Percentiles rank a stretch among this genome's conserved stretches.
These are phyloP conservation scores for Neodiprion pinetum DNA, from an alignment of 1,140 invertebrate species.

Conservation along the genomic window DNA sequence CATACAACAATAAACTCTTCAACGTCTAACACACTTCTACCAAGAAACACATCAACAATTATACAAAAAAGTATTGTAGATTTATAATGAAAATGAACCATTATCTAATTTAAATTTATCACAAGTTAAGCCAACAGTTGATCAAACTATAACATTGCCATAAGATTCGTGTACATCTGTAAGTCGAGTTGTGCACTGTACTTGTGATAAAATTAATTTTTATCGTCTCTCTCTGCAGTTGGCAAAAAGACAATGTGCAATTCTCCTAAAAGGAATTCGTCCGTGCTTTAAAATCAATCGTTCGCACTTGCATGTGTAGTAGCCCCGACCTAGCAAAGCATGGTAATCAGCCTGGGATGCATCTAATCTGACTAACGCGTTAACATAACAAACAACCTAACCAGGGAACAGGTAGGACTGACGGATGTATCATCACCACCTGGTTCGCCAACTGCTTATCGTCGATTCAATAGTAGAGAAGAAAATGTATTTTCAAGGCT, in stretches of 20 bases:
- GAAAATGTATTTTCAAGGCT: slow-evolving; percentile 85
- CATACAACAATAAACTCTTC: no score
- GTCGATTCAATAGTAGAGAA: slow-evolving; percentile 69
- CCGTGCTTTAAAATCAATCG: slow-evolving; percentile 3
- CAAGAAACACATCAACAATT: no score
- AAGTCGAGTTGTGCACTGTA: not conserved
- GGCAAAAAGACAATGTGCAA: slow-evolving; percentile 1
- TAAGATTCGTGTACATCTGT: not conserved
- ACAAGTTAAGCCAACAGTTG: not conserved
- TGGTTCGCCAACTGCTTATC: slow-evolving; percentile 70
- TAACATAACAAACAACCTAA: slow-evolving; percentile 57
- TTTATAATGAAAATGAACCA: no score
- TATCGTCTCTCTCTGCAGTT: not conserved
- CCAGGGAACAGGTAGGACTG: slow-evolving; percentile 64
- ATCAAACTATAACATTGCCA: not conserved
- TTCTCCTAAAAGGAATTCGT: slow-evolving; percentile 11
- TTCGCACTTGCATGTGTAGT: slow-evolving; percentile 11
- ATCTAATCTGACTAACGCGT: slow-evolving; percentile 45
- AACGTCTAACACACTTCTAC: no score
- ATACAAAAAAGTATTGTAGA: no score
- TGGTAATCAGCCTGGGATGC: slow-evolving; percentile 15
- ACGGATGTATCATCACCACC: slow-evolving; percentile 67
- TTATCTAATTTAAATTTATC: not conserved
- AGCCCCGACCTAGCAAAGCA: slow-evolving; percentile 5
- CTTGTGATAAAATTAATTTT: not conserved